Conservation (phyloP, 2,797 vertebrate species). For the Zenarchopterus dispar region DNA sequence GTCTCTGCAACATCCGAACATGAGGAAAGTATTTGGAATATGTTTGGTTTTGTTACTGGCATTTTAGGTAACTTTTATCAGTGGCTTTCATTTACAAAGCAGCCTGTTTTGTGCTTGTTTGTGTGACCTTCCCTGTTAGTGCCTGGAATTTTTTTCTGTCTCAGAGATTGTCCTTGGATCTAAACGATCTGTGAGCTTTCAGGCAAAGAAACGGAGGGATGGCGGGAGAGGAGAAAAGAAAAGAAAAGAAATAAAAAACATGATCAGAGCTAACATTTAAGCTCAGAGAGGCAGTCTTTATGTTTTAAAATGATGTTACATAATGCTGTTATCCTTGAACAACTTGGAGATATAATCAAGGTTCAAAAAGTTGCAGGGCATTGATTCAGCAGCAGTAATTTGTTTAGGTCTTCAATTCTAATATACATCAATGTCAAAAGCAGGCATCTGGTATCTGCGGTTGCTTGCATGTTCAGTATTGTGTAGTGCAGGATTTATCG, state of each 20-base stretch:
- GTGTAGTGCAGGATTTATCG: constrained; percentile 24
- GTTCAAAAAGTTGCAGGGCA: constrained; percentile 25
- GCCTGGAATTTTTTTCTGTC: constrained; percentile 26
- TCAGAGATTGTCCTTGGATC: constrained; percentile 10
- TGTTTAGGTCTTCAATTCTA: constrained; percentile 40
- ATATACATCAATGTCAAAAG: constrained; percentile 24
- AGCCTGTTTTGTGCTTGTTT: constrained; percentile 47
- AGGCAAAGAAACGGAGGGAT: neutral
- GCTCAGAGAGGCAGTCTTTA: constrained; percentile 26
- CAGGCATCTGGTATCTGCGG: constrained; percentile 14
- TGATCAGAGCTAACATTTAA: constrained; percentile 16
- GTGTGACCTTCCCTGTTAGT: constrained; percentile 42
- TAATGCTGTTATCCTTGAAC: constrained; percentile 27
- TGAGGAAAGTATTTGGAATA: no score
- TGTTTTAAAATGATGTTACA: constrained; percentile 33
- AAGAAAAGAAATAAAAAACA: constrained; percentile 5
- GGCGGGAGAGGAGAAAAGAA: neutral
- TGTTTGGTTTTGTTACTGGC: neutral
- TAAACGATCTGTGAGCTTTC: constrained; percentile 7
- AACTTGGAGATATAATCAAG: constrained; percentile 12
- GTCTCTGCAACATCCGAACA: no score
- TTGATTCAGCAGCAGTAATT: constrained; percentile 47
- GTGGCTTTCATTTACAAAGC: constrained; percentile 35
- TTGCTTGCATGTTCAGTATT: constrained; percentile 11
- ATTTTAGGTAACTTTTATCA: constrained; percentile 19